Evolutionary conservation across 2,113 vertebrate species (phyloP).

Genomic region (Apeltes quadracus): DNA sequence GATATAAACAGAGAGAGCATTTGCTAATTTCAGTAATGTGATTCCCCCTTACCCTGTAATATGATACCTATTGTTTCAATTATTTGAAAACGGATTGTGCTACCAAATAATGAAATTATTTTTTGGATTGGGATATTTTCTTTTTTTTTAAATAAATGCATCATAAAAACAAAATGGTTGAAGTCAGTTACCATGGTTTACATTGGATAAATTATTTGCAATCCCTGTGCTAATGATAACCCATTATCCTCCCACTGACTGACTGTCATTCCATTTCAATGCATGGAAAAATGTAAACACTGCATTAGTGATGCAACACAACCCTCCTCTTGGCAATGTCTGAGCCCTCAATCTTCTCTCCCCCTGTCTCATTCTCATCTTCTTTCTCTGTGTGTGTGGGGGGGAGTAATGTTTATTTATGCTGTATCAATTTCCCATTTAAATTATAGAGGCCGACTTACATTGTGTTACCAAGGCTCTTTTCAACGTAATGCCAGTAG

Average conservation of each 20-base stretch:
- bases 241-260: constrained; percentile 63
- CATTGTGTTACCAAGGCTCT: constrained; percentile 39
- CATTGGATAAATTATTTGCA: constrained; percentile 80
- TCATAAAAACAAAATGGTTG: constrained; percentile 59
- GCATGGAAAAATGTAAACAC: constrained; percentile 67
- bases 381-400: constrained; percentile 14
- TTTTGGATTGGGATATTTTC: constrained; percentile 87
- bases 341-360: constrained; percentile 13
- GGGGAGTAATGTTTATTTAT: constrained; percentile 34
- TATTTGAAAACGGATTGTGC: constrained; percentile 85
- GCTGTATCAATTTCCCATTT: constrained; percentile 17
- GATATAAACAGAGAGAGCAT: constrained; percentile 61
- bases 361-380: constrained; percentile 20
- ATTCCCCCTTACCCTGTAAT: constrained; percentile 87
- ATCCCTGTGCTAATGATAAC: constrained; percentile 74
- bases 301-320: constrained; percentile 48
- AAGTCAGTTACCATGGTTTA: constrained; percentile 74
- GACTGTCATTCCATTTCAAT: constrained; percentile 70
- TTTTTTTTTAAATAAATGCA: constrained; percentile 87
- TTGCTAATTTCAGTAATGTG: constrained; percentile 91
- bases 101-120: too few species aligned
- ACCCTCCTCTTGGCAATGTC: constrained; percentile 43
- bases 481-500: constrained; percentile 47
- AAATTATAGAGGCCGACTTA: constrained; percentile 37
- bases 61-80: constrained; percentile 98